These are phyloP conservation scores for Archips crataeganus DNA, from an alignment of 2,888 invertebrate species.

Conservation along the genomic window DNA sequence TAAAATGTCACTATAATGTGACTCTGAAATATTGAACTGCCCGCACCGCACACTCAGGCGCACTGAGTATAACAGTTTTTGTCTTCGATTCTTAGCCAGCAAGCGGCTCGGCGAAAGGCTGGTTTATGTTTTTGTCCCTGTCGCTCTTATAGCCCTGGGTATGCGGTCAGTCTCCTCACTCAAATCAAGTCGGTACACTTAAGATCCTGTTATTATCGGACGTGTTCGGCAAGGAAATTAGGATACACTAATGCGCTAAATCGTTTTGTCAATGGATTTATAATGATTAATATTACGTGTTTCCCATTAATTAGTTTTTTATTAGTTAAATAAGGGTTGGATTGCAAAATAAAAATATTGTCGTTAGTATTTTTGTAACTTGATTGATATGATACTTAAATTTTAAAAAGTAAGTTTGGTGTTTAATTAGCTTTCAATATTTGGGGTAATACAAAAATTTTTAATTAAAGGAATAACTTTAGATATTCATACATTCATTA, in stretches of 20 bases:
- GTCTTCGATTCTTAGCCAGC: slow-evolving; percentile 76
- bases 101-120: slow-evolving; percentile 78
- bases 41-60: slow-evolving; percentile 74
- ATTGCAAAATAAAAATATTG: neutral
- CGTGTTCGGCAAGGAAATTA: slow-evolving; percentile 78
- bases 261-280: slow-evolving; percentile 23
- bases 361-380: too few relatives aligned
- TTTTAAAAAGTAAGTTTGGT: too few relatives aligned
- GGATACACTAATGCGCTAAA: slow-evolving; percentile 45
- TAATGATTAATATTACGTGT: slow-evolving; percentile 16
- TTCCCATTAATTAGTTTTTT: slow-evolving; percentile 4
- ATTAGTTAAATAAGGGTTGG: neutral
- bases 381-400: too few relatives aligned
- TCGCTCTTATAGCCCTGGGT: slow-evolving; percentile 50
- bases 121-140: slow-evolving; percentile 60
- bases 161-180: slow-evolving; percentile 58
- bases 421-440: too few relatives aligned
- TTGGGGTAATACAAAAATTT: too few relatives aligned
- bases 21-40: slow-evolving; percentile 67
- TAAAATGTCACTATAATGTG: slow-evolving; percentile 71
- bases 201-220: slow-evolving; percentile 80
- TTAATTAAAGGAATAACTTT: too few relatives aligned
- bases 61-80: slow-evolving; percentile 81
- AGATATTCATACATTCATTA: too few relatives aligned
- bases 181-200: slow-evolving; percentile 55